Base-by-base conservation (phyloP, 1,140 invertebrate genomes). In the Achroia grisella region DNA sequence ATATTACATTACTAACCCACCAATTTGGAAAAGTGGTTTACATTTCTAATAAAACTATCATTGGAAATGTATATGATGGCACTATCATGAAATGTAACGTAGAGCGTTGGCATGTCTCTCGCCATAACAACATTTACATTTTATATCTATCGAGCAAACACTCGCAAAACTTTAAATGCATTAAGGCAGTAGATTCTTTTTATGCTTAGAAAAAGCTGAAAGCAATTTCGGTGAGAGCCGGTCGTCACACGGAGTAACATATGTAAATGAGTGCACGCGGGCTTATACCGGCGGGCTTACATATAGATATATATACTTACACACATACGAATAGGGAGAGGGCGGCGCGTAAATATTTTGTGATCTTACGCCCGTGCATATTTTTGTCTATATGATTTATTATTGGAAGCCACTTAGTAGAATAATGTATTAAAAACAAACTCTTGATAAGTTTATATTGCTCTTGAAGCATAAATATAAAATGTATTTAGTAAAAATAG, bases 151-250 rank as follows among this genome's bases (percentile, higher is more conserved):
- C 29, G 39, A 12, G 36, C 11, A 40, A 48, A 44, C 40, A 42
- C 33, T 11, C 28, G 11, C 9, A 39, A 43, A 36, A 46, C 30
- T 33, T 45, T 45, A 37, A 45, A 45, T 43, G 39, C 46, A 42
- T 54, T 54, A 49, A 17, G 9, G 11, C 14, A 8, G 32, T 44
- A 31, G 43, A 48, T 30, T 48, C 23, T 39, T 55, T 48, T 55
- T 52, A 48, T 30, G 30, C 27, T 33, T 14, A 39, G 48, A 35
- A 44, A 44, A 55, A 50, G 48, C 47, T 59, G 29, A 56, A 59
- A 59, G 56, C 61, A 63, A 63, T 63, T 63, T 59, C 23, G 46
- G 15, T 56, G 61, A 63, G 51, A 63, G 61, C 40, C 29, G 31
- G 42, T 39, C 57, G 44, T 45, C 54, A 42, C 11, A 35, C 43